phyloP scores from a whole-genome alignment of 1,140 invertebrate genomes.

The Calliphora vicina region DNA sequence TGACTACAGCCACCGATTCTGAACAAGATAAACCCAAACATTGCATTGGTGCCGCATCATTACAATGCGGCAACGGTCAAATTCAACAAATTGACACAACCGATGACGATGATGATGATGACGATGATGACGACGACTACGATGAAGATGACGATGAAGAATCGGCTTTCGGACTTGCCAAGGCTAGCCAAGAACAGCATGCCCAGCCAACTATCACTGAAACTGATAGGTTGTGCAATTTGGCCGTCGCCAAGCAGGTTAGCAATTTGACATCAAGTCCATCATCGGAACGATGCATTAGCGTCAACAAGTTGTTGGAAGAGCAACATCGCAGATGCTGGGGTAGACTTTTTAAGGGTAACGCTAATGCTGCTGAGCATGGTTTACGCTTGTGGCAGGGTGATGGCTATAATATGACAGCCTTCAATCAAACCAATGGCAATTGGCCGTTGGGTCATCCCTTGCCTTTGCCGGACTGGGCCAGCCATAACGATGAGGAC shows the following conservation, averaged over 20 bases:
- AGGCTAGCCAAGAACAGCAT: background rate
- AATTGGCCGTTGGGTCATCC: conserved; percentile 71
- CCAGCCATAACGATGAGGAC: conserved; percentile 46
- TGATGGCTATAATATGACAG: conserved; percentile 62
- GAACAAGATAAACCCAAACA: conserved; percentile 48
- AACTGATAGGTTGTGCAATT: background rate
- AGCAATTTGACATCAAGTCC: conserved; percentile 55
- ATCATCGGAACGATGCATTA: conserved; percentile 56
- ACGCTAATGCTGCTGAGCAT: background rate
- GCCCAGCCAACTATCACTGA: too few species aligned
- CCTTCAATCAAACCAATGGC: conserved; percentile 64
- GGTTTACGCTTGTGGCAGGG: conserved; percentile 45
- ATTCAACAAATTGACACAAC: conserved; percentile 46
- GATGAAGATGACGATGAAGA: conserved; percentile 24
- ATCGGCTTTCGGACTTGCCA: background rate
- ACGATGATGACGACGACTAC: conserved; percentile 37
- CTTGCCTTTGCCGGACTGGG: conserved; percentile 75
- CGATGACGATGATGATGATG: conserved; percentile 48
- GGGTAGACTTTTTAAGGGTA: background rate
- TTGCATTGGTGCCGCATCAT: conserved; percentile 32
- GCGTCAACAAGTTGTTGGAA: conserved; percentile 52
- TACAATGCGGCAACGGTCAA: conserved; percentile 33
- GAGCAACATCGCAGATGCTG: conserved; percentile 46
- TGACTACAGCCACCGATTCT: conserved; percentile 53
- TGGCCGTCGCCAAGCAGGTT: conserved; percentile 3